Base-by-base conservation (phyloP, 2,888 invertebrate species). In the Orthonychiurus folsomi region DNA sequence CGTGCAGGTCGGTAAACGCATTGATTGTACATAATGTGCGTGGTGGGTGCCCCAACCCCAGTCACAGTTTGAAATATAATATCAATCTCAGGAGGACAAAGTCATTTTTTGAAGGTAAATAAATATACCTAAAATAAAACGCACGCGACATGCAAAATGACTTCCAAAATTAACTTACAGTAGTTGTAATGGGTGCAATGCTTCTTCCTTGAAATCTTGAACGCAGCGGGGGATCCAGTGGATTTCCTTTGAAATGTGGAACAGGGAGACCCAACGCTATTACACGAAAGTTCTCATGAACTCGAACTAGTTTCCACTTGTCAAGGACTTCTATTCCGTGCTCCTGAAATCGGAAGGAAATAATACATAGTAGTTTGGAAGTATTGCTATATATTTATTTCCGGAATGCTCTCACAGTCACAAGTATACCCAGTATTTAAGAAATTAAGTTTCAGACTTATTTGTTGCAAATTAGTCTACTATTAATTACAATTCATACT, bases 141-240 rank as follows among this genome's bases (percentile, higher is more conserved):
- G n/a, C n/a, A n/a, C n/a, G n/a, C n/a, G n/a, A n/a, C n/a, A n/a
- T n/a, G n/a, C n/a, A n/a, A n/a, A n/a, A n/a, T n/a, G n/a, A n/a
- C n/a, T n/a, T n/a, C n/a, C n/a, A n/a, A 37, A 26, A 24, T 48
- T 25, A 27, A 54, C 65, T 66, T 56, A 69, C 69, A 55, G 58
- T 61, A 15, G 68, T 64, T 23, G 68, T 68, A 1, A 66, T 48
- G 2, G 69, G 69, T 26, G 66, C 63, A 23, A 71, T 69, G 47
- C 66, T 68, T 50, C 69, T 60, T n/a, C 68, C 93, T 78, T 97
- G 97, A 77, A 97, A 97, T 63, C 97, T 81, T 0, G 95, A 95
- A 61, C 96, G 81, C 28, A 96, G 80, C 0, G 97, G 97, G 24
- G 96, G 96, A 80, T 97, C 97, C 47, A 97, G 80, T 0, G 95